Evolutionary conservation across 1,140 invertebrate species (phyloP), one percentile per base, ranked within the genome.

Genomic region (Pseudomyrmex concolor): DNA sequence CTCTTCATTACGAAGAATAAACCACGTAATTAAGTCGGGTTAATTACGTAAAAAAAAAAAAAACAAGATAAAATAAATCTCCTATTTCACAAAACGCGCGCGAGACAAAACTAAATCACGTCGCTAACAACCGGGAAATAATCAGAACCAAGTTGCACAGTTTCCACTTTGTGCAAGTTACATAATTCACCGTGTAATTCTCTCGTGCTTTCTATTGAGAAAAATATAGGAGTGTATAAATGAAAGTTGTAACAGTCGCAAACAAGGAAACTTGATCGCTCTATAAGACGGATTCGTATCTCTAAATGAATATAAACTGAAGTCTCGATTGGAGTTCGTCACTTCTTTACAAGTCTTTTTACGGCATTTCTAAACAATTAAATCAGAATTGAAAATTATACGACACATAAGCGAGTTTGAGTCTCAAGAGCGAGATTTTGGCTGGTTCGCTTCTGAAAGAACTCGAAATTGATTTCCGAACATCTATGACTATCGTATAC

Each of bases 301-400:
- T 59, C 66, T n/a, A 60, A 70, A 78, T 78, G 43, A 12, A 45
- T 45, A 78, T 70, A 70, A 68, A 59, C 54, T 34, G 9, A 50
- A 50, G n/a, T 62, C 59, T 13, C 34, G 22, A 66, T 48, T 22
- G 12, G 1, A n/a, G n/a, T n/a, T n/a, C n/a, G n/a, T n/a, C n/a
- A 80, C 5, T 68, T 5, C 15, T 9, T 13, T 8, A 13, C 59
- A 22, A 34, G 17, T 34, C 10, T 54, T 43, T 71, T 12, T 4
- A 25, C 2, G 2, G 43, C 63, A 12, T 13, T 48, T 3, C 5
- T 48, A 54, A 59, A 50, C 43, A 59, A 80, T 50, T 17, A 43
- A 70, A 50, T 60, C 10, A 13, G 15, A n/a, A 4, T 1, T 12
- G n/a, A 73, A 62, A 73, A 62, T 63, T 15, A 43, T 7, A 55